Percentiles rank a stretch among this genome's conserved stretches.
Evolutionary conservation across 2,797 vertebrate species (phyloP).

Genomic region (Lates japonicus): DNA sequence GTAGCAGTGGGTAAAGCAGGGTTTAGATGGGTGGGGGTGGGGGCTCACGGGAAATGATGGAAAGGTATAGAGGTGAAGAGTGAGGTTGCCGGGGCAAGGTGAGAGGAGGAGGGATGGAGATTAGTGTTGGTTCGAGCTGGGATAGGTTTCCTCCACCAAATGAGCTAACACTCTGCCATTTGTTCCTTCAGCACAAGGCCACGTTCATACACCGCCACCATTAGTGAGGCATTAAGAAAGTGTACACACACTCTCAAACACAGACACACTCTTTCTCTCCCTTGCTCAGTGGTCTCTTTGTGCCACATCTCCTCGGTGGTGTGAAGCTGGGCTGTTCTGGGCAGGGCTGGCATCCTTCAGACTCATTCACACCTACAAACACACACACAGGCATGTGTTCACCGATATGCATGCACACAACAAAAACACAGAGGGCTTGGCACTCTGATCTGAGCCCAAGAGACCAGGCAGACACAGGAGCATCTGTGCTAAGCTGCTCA

Average conservation of each 20-base stretch:
- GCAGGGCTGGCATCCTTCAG: slow-evolving; percentile 74
- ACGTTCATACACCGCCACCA: slow-evolving; percentile 75
- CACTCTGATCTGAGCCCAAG: slow-evolving; percentile 64
- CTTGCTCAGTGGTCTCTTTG: slow-evolving; percentile 80
- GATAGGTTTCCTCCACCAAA: slow-evolving; percentile 75
- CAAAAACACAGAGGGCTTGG: slow-evolving; percentile 63
- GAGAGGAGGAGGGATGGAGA: slow-evolving; percentile 49
- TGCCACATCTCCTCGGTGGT: slow-evolving; percentile 70
- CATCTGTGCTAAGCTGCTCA: slow-evolving; percentile 68
- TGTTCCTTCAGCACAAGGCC: slow-evolving; percentile 84
- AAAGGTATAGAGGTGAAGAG: slow-evolving; percentile 64
- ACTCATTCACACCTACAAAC: slow-evolving; percentile 54
- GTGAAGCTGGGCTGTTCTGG: slow-evolving; percentile 66
- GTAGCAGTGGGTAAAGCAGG: slow-evolving; percentile 2
- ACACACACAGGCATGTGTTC: slow-evolving; percentile 47
- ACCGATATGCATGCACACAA: slow-evolving; percentile 51
- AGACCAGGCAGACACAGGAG: slow-evolving; percentile 70
- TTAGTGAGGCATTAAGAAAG: slow-evolving; percentile 77
- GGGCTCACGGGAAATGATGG: slow-evolving; percentile 43
- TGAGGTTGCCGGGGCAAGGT: slow-evolving; percentile 55
- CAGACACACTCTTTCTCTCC: slow-evolving; percentile 73
- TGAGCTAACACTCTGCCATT: slow-evolving; percentile 84
- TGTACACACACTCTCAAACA: slow-evolving; percentile 58
- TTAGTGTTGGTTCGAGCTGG: slow-evolving; percentile 59
- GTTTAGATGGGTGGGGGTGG: slow-evolving; percentile 21